Evolutionary conservation across 2,888 invertebrate genomes (phyloP).

Genomic region (Scaptomyza flava): DNA sequence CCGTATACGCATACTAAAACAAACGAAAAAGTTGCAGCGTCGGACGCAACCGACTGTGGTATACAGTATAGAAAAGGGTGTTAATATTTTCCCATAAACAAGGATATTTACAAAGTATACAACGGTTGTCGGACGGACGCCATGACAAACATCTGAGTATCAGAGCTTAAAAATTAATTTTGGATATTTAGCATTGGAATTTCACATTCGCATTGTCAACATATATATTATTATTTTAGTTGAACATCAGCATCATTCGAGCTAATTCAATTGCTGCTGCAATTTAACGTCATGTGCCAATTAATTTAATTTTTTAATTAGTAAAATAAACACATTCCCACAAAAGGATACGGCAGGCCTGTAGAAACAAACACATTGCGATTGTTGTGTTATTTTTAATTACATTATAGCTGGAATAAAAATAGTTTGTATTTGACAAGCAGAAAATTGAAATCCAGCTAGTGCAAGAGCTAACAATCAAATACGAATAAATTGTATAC

Average conservation of each 20-base stretch:
- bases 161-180: background rate
- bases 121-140: too few relatives aligned
- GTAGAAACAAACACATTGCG: conserved; percentile 25
- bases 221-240: conserved; percentile 15
- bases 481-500: background rate
- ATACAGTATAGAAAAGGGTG: too few relatives aligned
- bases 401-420: conserved; percentile 42
- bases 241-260: conserved; percentile 1
- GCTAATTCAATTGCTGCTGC: conserved; percentile 30
- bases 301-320: conserved; percentile 65
- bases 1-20: background rate
- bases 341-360: conserved; percentile 18
- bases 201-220: background rate
- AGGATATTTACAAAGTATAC: too few relatives aligned
- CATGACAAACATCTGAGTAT: too few relatives aligned
- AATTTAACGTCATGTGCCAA: conserved; percentile 21
- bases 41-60: too few relatives aligned
- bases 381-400: conserved; percentile 52
- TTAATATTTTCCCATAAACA: too few relatives aligned
- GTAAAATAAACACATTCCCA: conserved; percentile 50
- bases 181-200: background rate
- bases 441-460: conserved; percentile 1
- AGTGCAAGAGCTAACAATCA: background rate
- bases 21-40: too few relatives aligned
- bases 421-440: conserved; percentile 41